Percentiles rank a stretch among this genome's conserved stretches.
Evolutionary conservation across 2,113 vertebrate species (phyloP).

Genomic region (Lonchura striata): DNA sequence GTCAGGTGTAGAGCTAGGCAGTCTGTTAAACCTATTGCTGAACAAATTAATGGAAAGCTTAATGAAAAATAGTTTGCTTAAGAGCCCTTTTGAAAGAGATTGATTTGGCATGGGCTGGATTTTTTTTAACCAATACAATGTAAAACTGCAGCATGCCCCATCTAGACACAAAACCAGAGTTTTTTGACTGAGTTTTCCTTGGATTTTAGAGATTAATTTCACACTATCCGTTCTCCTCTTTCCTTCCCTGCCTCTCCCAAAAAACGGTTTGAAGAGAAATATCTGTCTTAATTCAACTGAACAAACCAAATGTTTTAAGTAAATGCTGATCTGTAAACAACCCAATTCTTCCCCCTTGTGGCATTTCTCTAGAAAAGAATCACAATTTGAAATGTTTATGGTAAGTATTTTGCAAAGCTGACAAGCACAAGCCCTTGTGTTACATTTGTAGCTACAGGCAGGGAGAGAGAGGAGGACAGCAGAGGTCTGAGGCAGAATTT

Average conservation of each 20-base stretch:
- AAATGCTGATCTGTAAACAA: background rate
- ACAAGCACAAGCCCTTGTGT: background rate
- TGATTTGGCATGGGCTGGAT: background rate
- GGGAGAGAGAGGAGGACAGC: background rate
- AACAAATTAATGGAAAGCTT: background rate
- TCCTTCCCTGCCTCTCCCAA: background rate
- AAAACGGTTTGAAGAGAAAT: background rate
- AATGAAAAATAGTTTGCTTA: background rate
- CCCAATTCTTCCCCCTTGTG: conserved; percentile 38
- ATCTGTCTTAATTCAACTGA: background rate
- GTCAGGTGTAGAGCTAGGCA: background rate
- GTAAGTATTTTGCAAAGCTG: background rate
- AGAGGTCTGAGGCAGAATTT: background rate
- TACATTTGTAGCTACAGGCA: background rate
- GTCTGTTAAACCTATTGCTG: background rate
- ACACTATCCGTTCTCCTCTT: background rate
- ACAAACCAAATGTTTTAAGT: background rate
- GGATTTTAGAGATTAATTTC: background rate
- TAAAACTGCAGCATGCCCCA: background rate
- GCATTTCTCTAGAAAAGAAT: background rate
- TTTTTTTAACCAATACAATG: background rate
- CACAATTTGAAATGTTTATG: background rate
- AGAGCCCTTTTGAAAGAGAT: background rate
- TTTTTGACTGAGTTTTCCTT: background rate
- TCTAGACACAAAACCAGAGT: background rate